Percentiles rank a stretch among this genome's conserved stretches.
These are phyloP conservation scores for Etheostoma perlongum DNA, from an alignment of 2,797 vertebrate species.

Conservation along the genomic window DNA sequence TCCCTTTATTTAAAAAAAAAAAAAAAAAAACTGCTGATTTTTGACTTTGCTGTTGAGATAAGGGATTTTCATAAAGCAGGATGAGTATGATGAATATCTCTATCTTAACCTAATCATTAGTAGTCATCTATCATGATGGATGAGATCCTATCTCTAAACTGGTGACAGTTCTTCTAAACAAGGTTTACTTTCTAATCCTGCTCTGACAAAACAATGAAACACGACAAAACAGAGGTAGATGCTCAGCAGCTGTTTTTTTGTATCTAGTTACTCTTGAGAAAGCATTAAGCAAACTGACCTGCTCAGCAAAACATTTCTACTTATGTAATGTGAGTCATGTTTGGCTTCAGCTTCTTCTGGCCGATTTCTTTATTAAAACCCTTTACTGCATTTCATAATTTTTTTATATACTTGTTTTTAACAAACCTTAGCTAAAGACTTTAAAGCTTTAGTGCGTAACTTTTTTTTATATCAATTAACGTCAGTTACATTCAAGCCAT, in stretches of 20 bases:
- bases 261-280: constrained; percentile 8
- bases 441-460: too few relatives aligned
- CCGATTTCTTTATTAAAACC: constrained; percentile 1
- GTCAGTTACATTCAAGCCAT: too few relatives aligned
- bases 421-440: not conserved
- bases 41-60: constrained; percentile 7
- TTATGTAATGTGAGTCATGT: not conserved
- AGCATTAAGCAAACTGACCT: constrained; percentile 11
- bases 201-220: not conserved
- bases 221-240: not conserved
- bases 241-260: constrained; percentile 15
- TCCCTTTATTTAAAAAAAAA: constrained; percentile 6
- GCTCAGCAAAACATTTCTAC: constrained; percentile 11
- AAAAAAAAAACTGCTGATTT: not conserved
- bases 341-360: constrained; percentile 8
- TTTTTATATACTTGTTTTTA: constrained; percentile 2
- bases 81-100: not conserved
- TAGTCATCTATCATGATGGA: not conserved
- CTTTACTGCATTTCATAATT: constrained; percentile 20
- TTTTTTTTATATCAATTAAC: too few relatives aligned
- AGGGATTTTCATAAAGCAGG: not conserved
- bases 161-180: not conserved
- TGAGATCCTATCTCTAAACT: not conserved
- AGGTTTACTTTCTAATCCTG: constrained; percentile 9
- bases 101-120: not conserved